Conservation (phyloP, 1,140 invertebrate genomes). For the Brachionus manjavacas region DNA sequence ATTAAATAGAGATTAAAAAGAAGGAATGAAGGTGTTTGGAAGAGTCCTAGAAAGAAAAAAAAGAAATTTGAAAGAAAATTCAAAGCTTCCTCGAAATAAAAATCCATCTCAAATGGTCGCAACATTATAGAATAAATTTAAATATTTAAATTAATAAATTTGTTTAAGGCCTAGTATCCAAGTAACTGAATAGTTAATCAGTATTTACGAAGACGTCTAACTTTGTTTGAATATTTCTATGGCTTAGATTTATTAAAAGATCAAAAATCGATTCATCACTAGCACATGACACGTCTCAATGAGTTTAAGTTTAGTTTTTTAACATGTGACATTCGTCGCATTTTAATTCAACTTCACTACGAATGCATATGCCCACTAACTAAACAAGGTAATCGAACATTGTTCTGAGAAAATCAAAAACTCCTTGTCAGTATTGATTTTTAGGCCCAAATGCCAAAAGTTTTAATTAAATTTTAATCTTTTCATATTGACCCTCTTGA, state of each 20-base stretch:
- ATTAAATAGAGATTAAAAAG: too few relatives aligned
- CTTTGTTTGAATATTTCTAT: background rate
- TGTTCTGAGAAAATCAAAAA: background rate
- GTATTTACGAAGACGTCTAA: background rate
- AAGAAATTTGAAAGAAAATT: background rate
- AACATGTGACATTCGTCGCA: background rate
- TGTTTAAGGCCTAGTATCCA: background rate
- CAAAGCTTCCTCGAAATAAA: background rate
- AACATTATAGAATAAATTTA: background rate
- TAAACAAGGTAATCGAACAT: background rate
- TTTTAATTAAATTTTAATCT: background rate
- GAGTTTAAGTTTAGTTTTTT: background rate
- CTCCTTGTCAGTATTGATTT: background rate
- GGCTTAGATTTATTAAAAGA: background rate
- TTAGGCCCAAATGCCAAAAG: background rate
- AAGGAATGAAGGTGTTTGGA: too few relatives aligned
- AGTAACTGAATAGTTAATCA: background rate
- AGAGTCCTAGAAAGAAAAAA: too few relatives aligned
- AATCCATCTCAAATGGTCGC: background rate
- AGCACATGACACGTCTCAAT: background rate
- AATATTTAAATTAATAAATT: conserved; percentile 1
- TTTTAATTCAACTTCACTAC: background rate
- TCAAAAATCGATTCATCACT: background rate
- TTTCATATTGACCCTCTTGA: conserved; percentile 11
- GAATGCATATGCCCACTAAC: background rate